Percentiles rank a stretch among this genome's conserved stretches.
Evolutionary conservation across 2,888 invertebrate genomes (phyloP).

Genomic region (Xanthorhoe spadicearia): DNA sequence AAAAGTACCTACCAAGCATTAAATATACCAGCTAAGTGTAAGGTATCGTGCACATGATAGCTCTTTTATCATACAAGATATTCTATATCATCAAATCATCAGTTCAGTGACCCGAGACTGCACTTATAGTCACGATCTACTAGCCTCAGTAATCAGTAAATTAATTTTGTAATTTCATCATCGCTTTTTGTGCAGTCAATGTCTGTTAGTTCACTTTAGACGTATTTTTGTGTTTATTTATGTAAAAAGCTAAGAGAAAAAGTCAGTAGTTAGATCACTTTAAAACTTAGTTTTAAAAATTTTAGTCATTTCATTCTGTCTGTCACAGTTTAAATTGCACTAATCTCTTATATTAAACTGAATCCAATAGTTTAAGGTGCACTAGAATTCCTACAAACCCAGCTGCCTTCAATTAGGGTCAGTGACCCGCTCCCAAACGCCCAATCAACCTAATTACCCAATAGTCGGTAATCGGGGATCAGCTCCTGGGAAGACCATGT

Average conservation of each 20-base stretch:
- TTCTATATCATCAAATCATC: constrained; percentile 17
- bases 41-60: background rate
- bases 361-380: background rate
- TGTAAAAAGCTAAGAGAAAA: background rate
- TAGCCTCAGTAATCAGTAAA: constrained; percentile 13
- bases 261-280: too few species aligned
- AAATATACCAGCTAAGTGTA: background rate
- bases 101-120: constrained; percentile 22
- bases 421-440: constrained; percentile 35
- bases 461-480: constrained; percentile 63
- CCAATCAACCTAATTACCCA: constrained; percentile 62
- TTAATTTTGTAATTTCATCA: constrained; percentile 19
- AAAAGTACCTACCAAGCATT: background rate
- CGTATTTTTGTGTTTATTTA: background rate
- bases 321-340: too few species aligned
- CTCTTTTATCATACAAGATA: background rate
- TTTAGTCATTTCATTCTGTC: too few species aligned
- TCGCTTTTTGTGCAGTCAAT: background rate
- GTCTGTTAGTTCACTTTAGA: background rate
- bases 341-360: background rate
- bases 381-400: constrained; percentile 17
- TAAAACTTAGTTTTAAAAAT: too few species aligned
- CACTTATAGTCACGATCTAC: constrained; percentile 16
- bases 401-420: constrained; percentile 23
- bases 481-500: constrained; percentile 58